Evolutionary conservation across 2,113 vertebrate species (phyloP).

Genomic region (Gymnobelideus leadbeateri): DNA sequence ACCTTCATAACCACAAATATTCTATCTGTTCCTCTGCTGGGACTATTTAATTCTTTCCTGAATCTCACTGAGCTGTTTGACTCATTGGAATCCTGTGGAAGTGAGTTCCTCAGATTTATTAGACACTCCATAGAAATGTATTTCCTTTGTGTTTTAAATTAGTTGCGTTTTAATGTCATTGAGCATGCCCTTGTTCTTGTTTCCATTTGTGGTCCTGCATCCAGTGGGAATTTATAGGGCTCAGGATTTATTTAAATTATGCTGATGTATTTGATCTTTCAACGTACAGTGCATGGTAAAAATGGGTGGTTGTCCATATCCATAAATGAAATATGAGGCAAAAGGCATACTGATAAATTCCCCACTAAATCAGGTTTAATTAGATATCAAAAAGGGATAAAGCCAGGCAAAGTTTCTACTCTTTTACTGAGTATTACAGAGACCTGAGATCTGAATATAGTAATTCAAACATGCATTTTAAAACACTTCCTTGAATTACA

Average conservation of each 20-base stretch:
- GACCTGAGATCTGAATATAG: constrained; percentile 49
- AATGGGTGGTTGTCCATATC: constrained; percentile 73
- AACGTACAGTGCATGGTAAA: constrained; percentile 72
- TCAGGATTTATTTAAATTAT: constrained; percentile 80
- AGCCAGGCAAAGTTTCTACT: constrained; percentile 62
- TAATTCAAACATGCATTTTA: constrained; percentile 58
- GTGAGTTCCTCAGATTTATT: constrained; percentile 76
- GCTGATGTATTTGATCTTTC: constrained; percentile 79
- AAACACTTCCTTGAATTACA: constrained; percentile 56
- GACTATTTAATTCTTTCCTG: constrained; percentile 69
- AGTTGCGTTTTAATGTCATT: constrained; percentile 77
- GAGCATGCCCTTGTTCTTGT: constrained; percentile 75
- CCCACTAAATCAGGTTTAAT: constrained; percentile 78
- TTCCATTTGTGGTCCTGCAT: constrained; percentile 76
- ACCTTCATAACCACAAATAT: constrained; percentile 50
- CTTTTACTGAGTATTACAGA: constrained; percentile 47
- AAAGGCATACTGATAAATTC: constrained; percentile 75
- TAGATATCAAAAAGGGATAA: constrained; percentile 76
- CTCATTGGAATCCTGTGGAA: constrained; percentile 67
- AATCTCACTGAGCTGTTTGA: constrained; percentile 62
- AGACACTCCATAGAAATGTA: constrained; percentile 63
- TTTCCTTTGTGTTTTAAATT: constrained; percentile 78
- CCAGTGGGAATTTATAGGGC: constrained; percentile 76
- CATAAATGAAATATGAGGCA: constrained; percentile 74
- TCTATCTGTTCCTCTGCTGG: constrained; percentile 36